Percentiles rank a stretch among this genome's conserved stretches.
These are phyloP conservation scores for Eulemur rubriventer DNA, from an alignment of 2,797 vertebrate genomes.

Conservation along the genomic window DNA sequence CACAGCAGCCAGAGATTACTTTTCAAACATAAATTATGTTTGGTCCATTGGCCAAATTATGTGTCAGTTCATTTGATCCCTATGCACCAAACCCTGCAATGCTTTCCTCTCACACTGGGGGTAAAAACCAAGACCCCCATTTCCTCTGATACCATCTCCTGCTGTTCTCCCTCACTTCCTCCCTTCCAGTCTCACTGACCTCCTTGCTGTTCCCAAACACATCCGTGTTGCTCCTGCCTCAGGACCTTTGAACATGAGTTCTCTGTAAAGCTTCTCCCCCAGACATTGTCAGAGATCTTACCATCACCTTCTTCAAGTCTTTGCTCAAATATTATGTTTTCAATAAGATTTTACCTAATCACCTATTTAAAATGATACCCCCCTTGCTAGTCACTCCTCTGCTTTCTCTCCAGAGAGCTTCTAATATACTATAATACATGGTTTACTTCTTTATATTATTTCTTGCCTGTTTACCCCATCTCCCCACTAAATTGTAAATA, in stretches of 20 bases:
- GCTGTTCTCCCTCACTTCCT: neutral
- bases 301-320: neutral
- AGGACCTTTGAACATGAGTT: neutral
- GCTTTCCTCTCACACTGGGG: neutral
- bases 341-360: neutral
- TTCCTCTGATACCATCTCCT: neutral
- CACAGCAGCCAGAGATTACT: neutral
- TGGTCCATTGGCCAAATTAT: neutral
- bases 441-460: neutral
- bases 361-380: neutral
- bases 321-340: neutral
- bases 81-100: neutral
- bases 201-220: neutral
- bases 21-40: neutral
- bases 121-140: neutral
- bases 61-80: neutral
- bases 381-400: neutral
- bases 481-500: neutral
- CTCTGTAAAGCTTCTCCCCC: neutral
- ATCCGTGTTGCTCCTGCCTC: neutral
- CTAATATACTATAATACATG: neutral
- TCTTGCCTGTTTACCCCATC: neutral
- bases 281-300: neutral
- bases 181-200: neutral
- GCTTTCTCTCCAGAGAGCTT: neutral